Base-by-base conservation (phyloP, 2,888 invertebrate genomes). In the Dorcus parallelipipedus region DNA sequence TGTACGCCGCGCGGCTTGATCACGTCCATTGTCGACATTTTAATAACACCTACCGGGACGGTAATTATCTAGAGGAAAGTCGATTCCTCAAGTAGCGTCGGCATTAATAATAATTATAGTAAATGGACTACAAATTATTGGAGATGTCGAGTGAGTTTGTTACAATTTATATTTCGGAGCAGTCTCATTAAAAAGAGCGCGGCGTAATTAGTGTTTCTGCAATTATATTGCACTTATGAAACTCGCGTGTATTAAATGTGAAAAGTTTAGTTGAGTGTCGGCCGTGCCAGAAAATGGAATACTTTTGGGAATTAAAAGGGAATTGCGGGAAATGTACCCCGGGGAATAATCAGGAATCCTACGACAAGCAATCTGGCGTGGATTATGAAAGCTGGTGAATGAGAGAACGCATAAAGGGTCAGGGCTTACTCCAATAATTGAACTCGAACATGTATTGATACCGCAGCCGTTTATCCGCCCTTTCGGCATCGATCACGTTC, bases 1-100 rank as follows among this genome's bases (percentile, higher is more conserved):
- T 69, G 72, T 67, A 33, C 26, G 26, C 26, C 26, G 64, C 64
- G 70, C 65, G 69, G 69, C 63, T 63, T 67, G 71, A 71, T 71
- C 69, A 66, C 64, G 67, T 70, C 69, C 68, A 71, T 71, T 67
- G 64, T 61, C 66, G 71, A 66, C 71, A 70, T 69, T 70, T 71
- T 71, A 72, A 71, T 71, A 71, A 71, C 70, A 70, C 69, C 67
- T 66, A 64, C 64, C 48, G 60, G 20, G 38, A 39, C 49, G 50
- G 49, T 33, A 33, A 33, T 33, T 33, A 33, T 33, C 3, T 33
- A 33, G 26, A 33, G 26, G 26, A 33, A 33, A 33, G 26, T 7
- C 26, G 26, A 33, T 33, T 33, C 26, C 26, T 33, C 1, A 33
- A 33, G 26, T 33, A 3, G 26, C 26, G 26, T 1, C 26, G 26